Percentiles rank a stretch among this genome's conserved stretches.
These are phyloP conservation scores for Phortica variegata DNA, from an alignment of 1,140 invertebrate genomes.

Conservation along the genomic window DNA sequence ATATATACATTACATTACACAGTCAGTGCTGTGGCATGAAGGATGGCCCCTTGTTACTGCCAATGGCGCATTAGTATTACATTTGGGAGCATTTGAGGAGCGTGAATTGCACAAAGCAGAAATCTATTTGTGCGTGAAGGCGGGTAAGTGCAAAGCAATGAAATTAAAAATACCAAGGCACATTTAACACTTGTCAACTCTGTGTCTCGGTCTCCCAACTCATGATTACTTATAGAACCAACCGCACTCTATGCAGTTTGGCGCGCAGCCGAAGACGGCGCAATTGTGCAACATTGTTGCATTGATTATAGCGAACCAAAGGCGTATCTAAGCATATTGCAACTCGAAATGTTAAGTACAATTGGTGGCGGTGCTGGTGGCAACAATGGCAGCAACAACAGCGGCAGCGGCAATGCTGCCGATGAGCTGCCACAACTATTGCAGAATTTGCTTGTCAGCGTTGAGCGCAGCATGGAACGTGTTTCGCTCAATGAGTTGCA, in stretches of 20 bases:
- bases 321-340: slow-evolving; percentile 33
- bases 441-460: slow-evolving; percentile 65
- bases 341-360: slow-evolving; percentile 17
- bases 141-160: slow-evolving; percentile 56
- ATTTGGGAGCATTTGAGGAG: slow-evolving; percentile 48
- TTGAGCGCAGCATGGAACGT: slow-evolving; percentile 68
- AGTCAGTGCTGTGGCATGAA: slow-evolving; percentile 52
- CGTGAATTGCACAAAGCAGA: slow-evolving; percentile 44
- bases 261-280: slow-evolving; percentile 35
- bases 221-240: too few relatives aligned
- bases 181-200: too few relatives aligned
- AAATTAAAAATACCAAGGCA: too few relatives aligned
- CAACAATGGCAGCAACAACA: slow-evolving; percentile 28
- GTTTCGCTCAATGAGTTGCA: slow-evolving; percentile 67
- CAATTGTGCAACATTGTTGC: slow-evolving; percentile 32
- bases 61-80: slow-evolving; percentile 50
- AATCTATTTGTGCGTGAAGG: slow-evolving; percentile 54
- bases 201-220: too few relatives aligned
- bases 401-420: slow-evolving; percentile 6
- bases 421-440: slow-evolving; percentile 64
- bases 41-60: slow-evolving; percentile 54
- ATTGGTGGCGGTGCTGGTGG: slow-evolving; percentile 39
- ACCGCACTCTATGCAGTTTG: slow-evolving; percentile 50
- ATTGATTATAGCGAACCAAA: slow-evolving; percentile 35
- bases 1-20: too few relatives aligned